phyloP scores from a whole-genome alignment of 1,140 invertebrate species.

The Polypedilum vanderplanki region DNA sequence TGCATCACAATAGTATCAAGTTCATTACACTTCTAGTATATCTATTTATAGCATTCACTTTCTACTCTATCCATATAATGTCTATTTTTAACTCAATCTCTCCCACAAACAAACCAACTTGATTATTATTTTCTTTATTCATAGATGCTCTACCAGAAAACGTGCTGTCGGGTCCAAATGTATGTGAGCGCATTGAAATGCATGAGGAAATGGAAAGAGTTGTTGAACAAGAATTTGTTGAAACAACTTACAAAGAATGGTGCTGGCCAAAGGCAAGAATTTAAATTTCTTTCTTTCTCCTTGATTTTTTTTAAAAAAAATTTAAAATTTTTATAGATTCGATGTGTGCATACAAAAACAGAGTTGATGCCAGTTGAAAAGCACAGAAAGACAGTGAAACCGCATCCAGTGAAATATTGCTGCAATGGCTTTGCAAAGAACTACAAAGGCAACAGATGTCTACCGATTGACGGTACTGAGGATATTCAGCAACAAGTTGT shows the following conservation, averaged over 20 bases:
- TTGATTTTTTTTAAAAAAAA: too few relatives aligned
- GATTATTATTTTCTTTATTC: not conserved
- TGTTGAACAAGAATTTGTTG: not conserved
- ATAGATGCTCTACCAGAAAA: not conserved
- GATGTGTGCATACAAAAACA: not conserved
- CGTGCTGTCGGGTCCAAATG: not conserved
- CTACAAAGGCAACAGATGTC: not conserved
- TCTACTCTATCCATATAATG: not conserved
- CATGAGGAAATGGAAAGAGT: not conserved
- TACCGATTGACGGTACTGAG: not conserved
- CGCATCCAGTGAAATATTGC: not conserved
- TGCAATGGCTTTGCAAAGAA: slow-evolving; percentile 1
- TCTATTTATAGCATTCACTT: too few relatives aligned
- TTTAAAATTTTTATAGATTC: not conserved
- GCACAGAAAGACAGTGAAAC: not conserved
- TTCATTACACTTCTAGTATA: too few relatives aligned
- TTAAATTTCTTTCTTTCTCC: too few relatives aligned
- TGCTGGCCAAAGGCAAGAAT: not conserved
- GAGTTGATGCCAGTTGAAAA: not conserved
- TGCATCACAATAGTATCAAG: too few relatives aligned
- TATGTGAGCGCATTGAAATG: slow-evolving; percentile 8
- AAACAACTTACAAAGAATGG: not conserved
- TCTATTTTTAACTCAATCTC: not conserved
- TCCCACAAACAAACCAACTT: not conserved
- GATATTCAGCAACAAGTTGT: slow-evolving; percentile 7